Base-by-base conservation (phyloP, 2,113 vertebrate species). In the Mobula birostris region DNA sequence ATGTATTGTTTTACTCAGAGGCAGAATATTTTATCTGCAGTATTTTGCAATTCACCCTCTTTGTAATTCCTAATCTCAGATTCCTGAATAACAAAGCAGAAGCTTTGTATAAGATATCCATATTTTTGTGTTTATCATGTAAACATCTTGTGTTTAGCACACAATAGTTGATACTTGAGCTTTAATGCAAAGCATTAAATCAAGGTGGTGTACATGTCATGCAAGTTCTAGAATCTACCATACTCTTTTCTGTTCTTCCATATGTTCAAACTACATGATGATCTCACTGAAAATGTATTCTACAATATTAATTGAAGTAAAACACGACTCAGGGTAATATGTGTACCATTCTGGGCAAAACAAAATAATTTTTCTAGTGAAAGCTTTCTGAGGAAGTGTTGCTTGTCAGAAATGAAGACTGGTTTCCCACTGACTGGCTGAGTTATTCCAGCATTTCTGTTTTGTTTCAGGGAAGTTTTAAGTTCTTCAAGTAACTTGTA, bases 1-100 rank as follows among this genome's bases (percentile, higher is more conserved):
- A 48, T 29, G 70, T 72, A 93, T 74, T 93, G 91, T 93, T 93
- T 74, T 56, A 74, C 91, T 74, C 91, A 76, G 74, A 61, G 24
- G 91, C 24, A 93, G 91, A 40, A 76, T 76, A 93, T 93, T 32
- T n/a, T 90, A 90, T 63, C 85, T 88, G 29, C 29, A 61, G 3
- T 32, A 7, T 90, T 61, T 90, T 90, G 58, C 21, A 68, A n/a
- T 68, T 66, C 85, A 66, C 61, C 32, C 61, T 7, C n/a, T 66
- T 27, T 88, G 29, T 32, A 15, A 32, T 61, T 29, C 29, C 29
- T 63, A 66, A n/a, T 66, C 61, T 88, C 61, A 32, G 17, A 15
- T 88, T 88, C 56, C 27, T 87, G 29, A 66, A 12, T 15, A 90
- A 17, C 61, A 90, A 14, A 19, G 85, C 85, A 90, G 85, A n/a